These are phyloP conservation scores for Cassiopea andromeda DNA, from an alignment of 30 jellyfish, hydroid and myxozoan species.

Conservation along the genomic window DNA sequence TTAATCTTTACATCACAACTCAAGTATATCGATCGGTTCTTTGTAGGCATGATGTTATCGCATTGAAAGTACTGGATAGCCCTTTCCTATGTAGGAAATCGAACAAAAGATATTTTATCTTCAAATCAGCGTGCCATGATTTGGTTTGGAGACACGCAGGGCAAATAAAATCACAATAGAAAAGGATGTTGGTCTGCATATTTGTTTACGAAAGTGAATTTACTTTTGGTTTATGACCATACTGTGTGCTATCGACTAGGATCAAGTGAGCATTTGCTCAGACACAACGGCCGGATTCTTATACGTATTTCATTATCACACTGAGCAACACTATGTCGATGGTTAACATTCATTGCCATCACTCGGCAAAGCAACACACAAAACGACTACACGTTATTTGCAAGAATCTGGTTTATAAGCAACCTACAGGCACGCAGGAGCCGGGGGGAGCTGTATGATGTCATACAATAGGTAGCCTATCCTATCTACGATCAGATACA, in stretches of 20 bases:
- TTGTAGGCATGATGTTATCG: conserved; percentile 15
- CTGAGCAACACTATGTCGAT: too few species aligned
- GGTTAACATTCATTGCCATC: too few species aligned
- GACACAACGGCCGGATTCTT: not conserved
- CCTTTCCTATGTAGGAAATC: conserved; percentile 9
- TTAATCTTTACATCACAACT: not conserved
- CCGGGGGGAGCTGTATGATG: too few species aligned
- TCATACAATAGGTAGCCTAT: too few species aligned
- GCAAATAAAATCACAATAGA: conserved; percentile 39
- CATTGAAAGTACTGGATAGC: conserved; percentile 3
- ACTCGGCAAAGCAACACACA: too few species aligned
- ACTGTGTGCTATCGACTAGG: conserved; percentile 34
- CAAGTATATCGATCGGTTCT: not conserved
- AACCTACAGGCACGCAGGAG: too few species aligned
- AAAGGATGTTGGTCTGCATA: conserved; percentile 22
- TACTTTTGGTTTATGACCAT: conserved; percentile 13
- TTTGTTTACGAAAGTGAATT: conserved; percentile 21
- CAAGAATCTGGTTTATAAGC: too few species aligned
- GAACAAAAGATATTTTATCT: conserved; percentile 40
- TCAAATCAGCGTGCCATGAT: conserved; percentile 14
- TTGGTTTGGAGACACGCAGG: conserved; percentile 49
- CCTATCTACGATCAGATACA: too few species aligned
- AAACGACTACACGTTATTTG: too few species aligned
- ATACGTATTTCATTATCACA: not conserved
- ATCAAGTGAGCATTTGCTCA: conserved; percentile 7